Percentiles rank a stretch among this genome's conserved stretches.
phyloP scores from a whole-genome alignment of 92 coral and sea anemone genomes.

The Zoanthus solanderi region DNA sequence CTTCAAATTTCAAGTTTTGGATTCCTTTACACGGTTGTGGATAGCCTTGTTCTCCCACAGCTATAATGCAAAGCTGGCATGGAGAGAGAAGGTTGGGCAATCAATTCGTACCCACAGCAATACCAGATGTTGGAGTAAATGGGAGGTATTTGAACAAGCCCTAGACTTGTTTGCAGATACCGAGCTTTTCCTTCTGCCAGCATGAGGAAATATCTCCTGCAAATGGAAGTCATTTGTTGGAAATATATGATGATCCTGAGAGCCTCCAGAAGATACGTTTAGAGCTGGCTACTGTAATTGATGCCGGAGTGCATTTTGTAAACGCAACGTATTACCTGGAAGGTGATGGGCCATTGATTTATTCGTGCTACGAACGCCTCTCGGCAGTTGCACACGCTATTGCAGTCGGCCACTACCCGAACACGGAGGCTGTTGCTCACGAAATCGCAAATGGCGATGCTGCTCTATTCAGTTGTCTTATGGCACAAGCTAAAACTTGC shows the following conservation, averaged over 20 bases:
- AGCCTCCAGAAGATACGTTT: too few relatives aligned
- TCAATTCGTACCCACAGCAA: background rate
- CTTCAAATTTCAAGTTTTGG: too few relatives aligned
- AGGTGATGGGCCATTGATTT: too few relatives aligned
- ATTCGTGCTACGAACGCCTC: too few relatives aligned
- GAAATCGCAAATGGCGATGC: too few relatives aligned
- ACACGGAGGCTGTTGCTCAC: too few relatives aligned
- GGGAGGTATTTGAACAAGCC: slow-evolving; percentile 46
- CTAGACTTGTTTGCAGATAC: slow-evolving; percentile 54
- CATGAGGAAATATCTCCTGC: slow-evolving; percentile 28
- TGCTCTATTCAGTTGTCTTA: too few relatives aligned
- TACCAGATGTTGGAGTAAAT: slow-evolving; percentile 27
- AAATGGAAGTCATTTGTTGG: slow-evolving; percentile 9
- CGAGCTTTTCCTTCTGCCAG: slow-evolving; percentile 19
- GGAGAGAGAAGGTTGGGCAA: background rate
- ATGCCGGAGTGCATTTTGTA: too few relatives aligned
- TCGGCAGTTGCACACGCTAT: too few relatives aligned
- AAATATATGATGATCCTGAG: slow-evolving; percentile 31
- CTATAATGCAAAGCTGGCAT: slow-evolving; percentile 30
- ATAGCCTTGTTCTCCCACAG: slow-evolving; percentile 60
- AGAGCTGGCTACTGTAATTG: slow-evolving; percentile 55
- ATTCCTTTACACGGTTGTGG: slow-evolving; percentile 43
- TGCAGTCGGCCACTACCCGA: too few relatives aligned
- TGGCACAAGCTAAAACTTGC: too few relatives aligned
- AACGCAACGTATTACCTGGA: too few relatives aligned